phyloP scores from a whole-genome alignment of 2,797 vertebrate species.

The Etheostoma nigrum region DNA sequence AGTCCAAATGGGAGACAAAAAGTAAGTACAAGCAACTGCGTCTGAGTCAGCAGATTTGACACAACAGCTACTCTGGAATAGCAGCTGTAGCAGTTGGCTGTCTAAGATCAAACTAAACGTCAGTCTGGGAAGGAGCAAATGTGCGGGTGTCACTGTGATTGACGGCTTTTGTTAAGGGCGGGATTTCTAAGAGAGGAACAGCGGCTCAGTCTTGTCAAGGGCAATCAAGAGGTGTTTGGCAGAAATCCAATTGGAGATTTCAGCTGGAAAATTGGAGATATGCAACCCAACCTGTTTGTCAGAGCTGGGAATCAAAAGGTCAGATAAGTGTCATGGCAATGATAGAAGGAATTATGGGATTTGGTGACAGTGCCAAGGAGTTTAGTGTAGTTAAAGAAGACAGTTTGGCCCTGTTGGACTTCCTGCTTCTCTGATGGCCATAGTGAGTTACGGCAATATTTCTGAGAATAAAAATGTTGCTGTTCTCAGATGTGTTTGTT shows the following conservation, averaged over 20 bases:
- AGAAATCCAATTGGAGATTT: conserved; percentile 72
- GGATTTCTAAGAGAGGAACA: conserved; percentile 69
- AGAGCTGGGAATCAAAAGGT: conserved; percentile 71
- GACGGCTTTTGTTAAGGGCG: conserved; percentile 74
- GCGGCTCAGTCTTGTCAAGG: conserved; percentile 74
- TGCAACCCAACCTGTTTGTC: conserved; percentile 67
- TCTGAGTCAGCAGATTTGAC: conserved; percentile 75
- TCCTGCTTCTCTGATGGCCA: neutral
- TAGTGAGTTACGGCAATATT: conserved; percentile 5
- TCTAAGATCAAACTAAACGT: conserved; percentile 56
- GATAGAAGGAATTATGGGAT: conserved; percentile 63
- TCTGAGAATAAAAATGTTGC: conserved; percentile 21
- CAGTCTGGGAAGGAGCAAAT: conserved; percentile 31
- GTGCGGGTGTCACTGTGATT: conserved; percentile 64
- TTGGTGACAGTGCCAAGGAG: conserved; percentile 47
- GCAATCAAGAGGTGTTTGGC: conserved; percentile 69
- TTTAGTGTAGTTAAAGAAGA: conserved; percentile 34
- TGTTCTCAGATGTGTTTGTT: conserved; percentile 12
- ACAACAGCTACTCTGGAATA: conserved; percentile 53
- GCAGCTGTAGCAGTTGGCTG: conserved; percentile 53
- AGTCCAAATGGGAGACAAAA: conserved; percentile 72
- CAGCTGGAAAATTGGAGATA: conserved; percentile 68
- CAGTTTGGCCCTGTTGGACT: conserved; percentile 24
- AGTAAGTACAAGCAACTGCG: conserved; percentile 39
- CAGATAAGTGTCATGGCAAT: conserved; percentile 64